Evolutionary conservation across 1,140 invertebrate genomes (phyloP), one percentile per base, ranked within the genome.

Genomic region (Condylostylus longicornis): DNA sequence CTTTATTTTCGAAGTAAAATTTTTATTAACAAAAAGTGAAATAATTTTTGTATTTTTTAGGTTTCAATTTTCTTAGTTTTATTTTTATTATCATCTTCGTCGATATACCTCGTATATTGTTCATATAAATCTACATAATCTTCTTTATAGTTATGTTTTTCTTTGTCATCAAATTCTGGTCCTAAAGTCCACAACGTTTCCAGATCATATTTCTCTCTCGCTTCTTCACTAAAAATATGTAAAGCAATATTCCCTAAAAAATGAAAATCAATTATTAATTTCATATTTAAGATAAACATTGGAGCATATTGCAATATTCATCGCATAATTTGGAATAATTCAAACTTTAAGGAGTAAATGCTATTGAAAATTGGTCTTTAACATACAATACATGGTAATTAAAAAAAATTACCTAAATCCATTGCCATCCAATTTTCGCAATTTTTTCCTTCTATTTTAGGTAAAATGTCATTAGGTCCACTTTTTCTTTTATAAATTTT

Each of bases 181-280:
- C 89, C 89, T 23, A 91, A 72, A 31, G 80, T 69, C 90, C 90
- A 96, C 15, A 95, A 59, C 6, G 79, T 80, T 65, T 96, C 90
- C 38, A 96, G 65, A 64, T 95, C 88, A 58, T 89, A 91, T 28
- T 66, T 51, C 43, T 71, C 54, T 48, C 90, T 68, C 6, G 70
- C 66, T 48, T 76, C 63, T 5, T 67, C 57, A 18, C 74, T 75
- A 61, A 94, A 89, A 43, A 95, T 72, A 51, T 96, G 89, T n/a
- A 95, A 51, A 2, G 78, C 79, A 44, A 95, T 93, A 54, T 94
- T 93, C 35, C 79, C 80, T 82, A 52, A 20, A 70, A 62, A 29
- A 48, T 47, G 42, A 37, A 45, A 47, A 20, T 18, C 32, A 33
- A 29, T 31, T 36, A 8, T 14, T n/a, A 10, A 25, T 37, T 5